Base-by-base conservation (phyloP, 2,888 invertebrate species). In the Sabatieria punctata region DNA sequence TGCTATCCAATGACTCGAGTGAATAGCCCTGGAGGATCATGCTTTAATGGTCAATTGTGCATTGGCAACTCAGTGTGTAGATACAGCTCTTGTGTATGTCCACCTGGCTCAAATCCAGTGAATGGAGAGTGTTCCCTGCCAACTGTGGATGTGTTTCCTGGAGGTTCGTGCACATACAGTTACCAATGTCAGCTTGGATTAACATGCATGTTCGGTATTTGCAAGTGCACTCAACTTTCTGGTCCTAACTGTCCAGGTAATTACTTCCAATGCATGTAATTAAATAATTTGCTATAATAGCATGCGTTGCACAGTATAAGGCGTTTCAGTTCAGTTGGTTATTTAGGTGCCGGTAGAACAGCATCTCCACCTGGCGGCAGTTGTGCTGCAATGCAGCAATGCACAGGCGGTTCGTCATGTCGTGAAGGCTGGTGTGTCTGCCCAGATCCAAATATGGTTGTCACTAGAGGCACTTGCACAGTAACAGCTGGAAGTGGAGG, bases 371-470 rank as follows among this genome's bases (percentile, higher is more conserved):
- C 63, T 8, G 63, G 63, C 19, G 61, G 60, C 27, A 54, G 55
- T 18, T 63, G 63, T 49, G 53, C 57, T 3, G 55, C 52, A 8
- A 54, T 51, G 15, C 55, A 61, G 45, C 54, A 57, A 47, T 63
- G 63, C 43, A 54, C 56, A 6, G 61, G 61, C 41, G 58, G 57
- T 21, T 54, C 56, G 11, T 51, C 56, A 37, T 55, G 55, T 41
- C 51, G 54, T 15, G 45, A 49, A 2, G 59, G 60, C 41, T 63
- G 59, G 58, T 63, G 63, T 42, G 56, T 63, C 38, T 63, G 63
- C 46, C 62, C 61, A 18, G 58, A 63, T 39, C 42, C 55, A 15
- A 46, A 51, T 15, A 61, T 63, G 60, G 52, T 59, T 47, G 58
- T 60, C 13, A 50, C 53, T 39, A 51, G 53, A 23, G 60, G 61